Evolutionary conservation across 1,140 invertebrate genomes (phyloP).

Genomic region (Solen grandis): DNA sequence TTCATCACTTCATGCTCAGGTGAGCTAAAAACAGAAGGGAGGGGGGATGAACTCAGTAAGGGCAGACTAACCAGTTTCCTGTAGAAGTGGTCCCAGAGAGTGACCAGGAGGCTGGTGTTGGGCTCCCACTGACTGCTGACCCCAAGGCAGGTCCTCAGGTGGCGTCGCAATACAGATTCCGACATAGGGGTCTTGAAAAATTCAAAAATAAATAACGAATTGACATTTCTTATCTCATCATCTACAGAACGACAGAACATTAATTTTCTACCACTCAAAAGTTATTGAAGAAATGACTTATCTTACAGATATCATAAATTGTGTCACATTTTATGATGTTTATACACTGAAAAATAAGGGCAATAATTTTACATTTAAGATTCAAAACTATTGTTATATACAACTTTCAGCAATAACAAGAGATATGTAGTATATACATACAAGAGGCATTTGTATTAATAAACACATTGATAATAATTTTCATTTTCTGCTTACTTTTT

Average conservation of each 20-base stretch:
- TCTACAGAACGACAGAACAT: not conserved
- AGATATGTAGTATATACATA: no score
- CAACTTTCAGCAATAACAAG: no score
- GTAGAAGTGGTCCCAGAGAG: conserved; percentile 67
- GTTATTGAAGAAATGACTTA: not conserved
- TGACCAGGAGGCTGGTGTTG: conserved; percentile 51
- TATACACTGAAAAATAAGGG: no score
- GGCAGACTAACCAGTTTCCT: conserved; percentile 66
- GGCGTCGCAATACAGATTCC: conserved; percentile 52
- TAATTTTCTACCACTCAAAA: not conserved
- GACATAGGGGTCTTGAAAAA: conserved; percentile 39
- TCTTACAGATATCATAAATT: not conserved
- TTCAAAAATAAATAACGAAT: not conserved
- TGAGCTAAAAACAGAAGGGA: no score
- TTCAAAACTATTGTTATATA: no score
- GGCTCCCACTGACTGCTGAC: conserved; percentile 58
- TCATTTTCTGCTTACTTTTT: no score
- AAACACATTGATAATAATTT: no score
- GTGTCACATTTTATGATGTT: not conserved
- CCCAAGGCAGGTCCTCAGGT: conserved; percentile 53
- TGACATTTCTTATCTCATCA: not conserved
- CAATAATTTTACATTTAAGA: no score
- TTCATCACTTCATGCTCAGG: no score
- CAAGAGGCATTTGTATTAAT: no score
- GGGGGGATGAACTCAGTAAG: no score